Percentiles rank a stretch among this genome's conserved stretches.
Conservation (phyloP, 2,113 vertebrate genomes). For the Alces alces region DNA sequence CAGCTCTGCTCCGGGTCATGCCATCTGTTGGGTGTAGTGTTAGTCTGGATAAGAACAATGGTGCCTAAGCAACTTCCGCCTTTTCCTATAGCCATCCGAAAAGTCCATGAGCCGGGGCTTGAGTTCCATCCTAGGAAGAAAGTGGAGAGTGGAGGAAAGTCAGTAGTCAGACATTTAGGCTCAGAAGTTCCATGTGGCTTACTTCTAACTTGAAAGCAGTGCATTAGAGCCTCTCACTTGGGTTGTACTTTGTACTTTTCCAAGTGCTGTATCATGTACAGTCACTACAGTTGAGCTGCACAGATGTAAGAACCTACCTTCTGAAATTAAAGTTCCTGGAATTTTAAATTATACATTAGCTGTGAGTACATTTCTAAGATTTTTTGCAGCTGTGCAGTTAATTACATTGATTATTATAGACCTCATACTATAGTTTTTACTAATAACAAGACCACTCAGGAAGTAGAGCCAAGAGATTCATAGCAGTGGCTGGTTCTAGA, state of each 20-base stretch:
- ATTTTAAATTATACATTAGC: background rate
- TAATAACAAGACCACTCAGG: background rate
- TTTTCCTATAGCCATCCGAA: background rate
- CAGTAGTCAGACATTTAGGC: background rate
- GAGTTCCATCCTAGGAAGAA: background rate
- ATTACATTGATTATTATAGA: background rate
- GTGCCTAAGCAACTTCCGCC: background rate
- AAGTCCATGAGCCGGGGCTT: background rate
- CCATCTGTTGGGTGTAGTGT: background rate
- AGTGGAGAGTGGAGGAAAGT: background rate
- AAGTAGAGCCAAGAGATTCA: background rate
- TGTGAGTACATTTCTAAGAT: background rate
- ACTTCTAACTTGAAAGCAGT: background rate
- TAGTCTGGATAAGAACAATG: conserved; percentile 9
- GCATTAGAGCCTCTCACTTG: background rate
- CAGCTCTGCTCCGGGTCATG: conserved; percentile 23
- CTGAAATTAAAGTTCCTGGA: background rate
- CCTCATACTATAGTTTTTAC: background rate
- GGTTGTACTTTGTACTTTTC: background rate
- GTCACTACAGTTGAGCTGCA: background rate
- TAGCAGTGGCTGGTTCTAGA: background rate
- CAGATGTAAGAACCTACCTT: background rate
- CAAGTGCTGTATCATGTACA: background rate
- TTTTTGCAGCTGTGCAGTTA: background rate
- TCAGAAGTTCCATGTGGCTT: background rate